Base-by-base conservation (phyloP, 2,888 invertebrate species). In the Cremastinae sp. region DNA sequence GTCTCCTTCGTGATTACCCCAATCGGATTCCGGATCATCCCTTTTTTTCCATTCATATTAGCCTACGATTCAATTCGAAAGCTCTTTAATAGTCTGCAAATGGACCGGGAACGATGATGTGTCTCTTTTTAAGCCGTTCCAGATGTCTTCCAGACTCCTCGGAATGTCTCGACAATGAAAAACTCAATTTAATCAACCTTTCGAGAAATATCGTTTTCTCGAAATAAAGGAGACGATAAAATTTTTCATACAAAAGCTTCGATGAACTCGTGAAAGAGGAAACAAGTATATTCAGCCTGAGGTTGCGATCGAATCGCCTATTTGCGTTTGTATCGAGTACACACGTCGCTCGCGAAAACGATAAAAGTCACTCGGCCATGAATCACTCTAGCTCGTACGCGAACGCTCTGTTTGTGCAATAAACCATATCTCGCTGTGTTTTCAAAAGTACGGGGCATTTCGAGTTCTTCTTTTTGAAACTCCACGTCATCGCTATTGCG, bases 1-100 rank as follows among this genome's bases (percentile, higher is more conserved):
- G 35, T 20, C 51, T 55, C 20, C 49, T 58, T 66, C 62, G 22
- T 58, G 8, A 56, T 76, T 71, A 71, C 79, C 18, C 12, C 12
- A 1, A 47, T n/a, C 8, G 12, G 49, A 49, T 39, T 49, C 49
- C 39, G 18, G 49, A 62, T 51, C 8, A 41, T 51, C 3, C 0
- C 39, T n/a, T 35, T 47, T 47, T 16, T 35, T 45, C 59, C n/a
- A n/a, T n/a, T n/a, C n/a, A n/a, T n/a, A n/a, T n/a, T n/a, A n/a
- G n/a, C n/a, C n/a, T n/a, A n/a, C n/a, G n/a, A n/a, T n/a, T n/a
- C n/a, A n/a, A n/a, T n/a, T n/a, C n/a, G n/a, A n/a, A n/a, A n/a
- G n/a, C n/a, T n/a, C n/a, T n/a, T n/a, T n/a, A n/a, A n/a, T n/a
- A n/a, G n/a, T n/a, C n/a, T n/a, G n/a, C n/a, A n/a, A n/a, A n/a